phyloP scores from a whole-genome alignment of 2,113 vertebrate genomes.

The Calidris pygmaea region DNA sequence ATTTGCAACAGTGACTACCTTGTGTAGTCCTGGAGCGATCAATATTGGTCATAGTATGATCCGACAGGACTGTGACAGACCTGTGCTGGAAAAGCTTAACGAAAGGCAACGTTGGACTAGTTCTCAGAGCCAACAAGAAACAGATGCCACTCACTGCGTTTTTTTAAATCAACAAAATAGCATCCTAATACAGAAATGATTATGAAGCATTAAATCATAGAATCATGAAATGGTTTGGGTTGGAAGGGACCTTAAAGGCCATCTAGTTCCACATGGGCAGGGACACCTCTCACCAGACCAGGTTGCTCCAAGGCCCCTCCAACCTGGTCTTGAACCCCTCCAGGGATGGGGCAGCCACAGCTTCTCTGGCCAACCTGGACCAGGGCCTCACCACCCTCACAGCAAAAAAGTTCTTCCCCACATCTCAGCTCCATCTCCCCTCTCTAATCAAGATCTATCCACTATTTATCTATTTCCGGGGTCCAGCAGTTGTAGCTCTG shows the following conservation, averaged over 20 bases:
- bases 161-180: not conserved
- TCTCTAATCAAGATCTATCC: not conserved
- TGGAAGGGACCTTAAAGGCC: not conserved
- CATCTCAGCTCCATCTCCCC: not conserved
- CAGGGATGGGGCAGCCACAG: not conserved
- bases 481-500: not conserved
- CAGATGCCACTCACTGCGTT: not conserved
- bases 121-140: not conserved
- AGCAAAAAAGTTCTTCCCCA: not conserved
- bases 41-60: not conserved
- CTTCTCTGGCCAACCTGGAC: not conserved
- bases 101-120: not conserved
- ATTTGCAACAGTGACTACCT: not conserved
- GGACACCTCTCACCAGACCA: not conserved
- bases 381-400: not conserved
- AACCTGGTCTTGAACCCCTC: not conserved
- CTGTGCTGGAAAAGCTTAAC: not conserved
- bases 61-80: not conserved
- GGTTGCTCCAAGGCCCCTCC: not conserved
- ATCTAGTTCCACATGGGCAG: not conserved
- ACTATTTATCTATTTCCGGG: not conserved
- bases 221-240: not conserved
- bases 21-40: not conserved
- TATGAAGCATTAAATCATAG: not conserved
- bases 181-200: not conserved